Evolutionary conservation across 2,113 vertebrate species (phyloP), one percentile per base, ranked within the genome.

Genomic region (Hemiprocne comata): DNA sequence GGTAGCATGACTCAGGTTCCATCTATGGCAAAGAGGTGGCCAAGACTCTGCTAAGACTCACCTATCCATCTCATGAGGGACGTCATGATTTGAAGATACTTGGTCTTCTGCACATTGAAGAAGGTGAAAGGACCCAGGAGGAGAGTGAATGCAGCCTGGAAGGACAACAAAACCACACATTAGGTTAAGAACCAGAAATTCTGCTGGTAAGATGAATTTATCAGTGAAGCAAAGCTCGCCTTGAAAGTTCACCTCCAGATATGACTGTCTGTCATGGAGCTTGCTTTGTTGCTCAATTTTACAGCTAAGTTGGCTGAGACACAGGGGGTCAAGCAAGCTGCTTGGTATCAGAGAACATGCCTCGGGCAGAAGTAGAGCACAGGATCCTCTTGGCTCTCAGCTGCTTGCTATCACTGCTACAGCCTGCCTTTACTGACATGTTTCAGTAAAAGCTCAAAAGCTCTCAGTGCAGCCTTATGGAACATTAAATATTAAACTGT

Each of bases 51-150:
- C 70, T 81, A 87, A 78, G 60, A 98, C 99, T 99, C 98, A 99
- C 99, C 99, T 25, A 99, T 98, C 99, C 99, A 99, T 86, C 99
- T 98, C 99, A 99, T 99, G 58, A 99, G 96, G 2, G 99, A 99
- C 2, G 99, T 99, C 96, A 99, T 95, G 91, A 99, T 99, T 96
- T 99, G 99, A 24, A 99, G 99, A 76, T 99, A 99, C 93, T 99
- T 99, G 60, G 99, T 99, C 98, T 99, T 99, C 98, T 99, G 99
- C 55, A 99, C 99, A 6, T 98, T 99, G 95, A 99, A 99, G 98
- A 99, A 99, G 77, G 99, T 98, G 95, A 99, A 99, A 5, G 99
- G 99, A n/a, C 99, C 99, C 72, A 99, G 94, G 26, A 99, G 93
- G 23, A 99, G 92, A 1, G 98, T 98, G 97, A 99, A 99, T 16